Conservation (phyloP, 2,797 vertebrate species). For the Calcarius lapponicus region DNA sequence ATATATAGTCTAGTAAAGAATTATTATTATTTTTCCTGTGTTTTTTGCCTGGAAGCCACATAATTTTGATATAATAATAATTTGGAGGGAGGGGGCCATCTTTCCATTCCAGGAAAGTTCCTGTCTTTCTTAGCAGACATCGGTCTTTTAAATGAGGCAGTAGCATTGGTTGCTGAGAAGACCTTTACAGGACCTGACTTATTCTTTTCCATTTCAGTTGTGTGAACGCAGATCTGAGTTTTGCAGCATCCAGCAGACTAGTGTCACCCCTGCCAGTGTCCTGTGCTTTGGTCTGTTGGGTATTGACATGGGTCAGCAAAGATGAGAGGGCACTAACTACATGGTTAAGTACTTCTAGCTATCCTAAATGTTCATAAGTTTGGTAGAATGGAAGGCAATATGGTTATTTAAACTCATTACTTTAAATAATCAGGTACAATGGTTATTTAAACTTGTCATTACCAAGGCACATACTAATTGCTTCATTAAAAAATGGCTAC, state of each 20-base stretch:
- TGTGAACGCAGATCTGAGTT: background rate
- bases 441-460: background rate
- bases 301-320: slow-evolving; percentile 67
- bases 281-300: background rate
- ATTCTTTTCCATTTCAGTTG: slow-evolving; percentile 66
- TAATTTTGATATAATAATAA: background rate
- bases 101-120: background rate
- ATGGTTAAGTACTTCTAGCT: slow-evolving; percentile 82
- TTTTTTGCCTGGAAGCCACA: background rate
- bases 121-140: background rate
- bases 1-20: background rate
- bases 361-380: slow-evolving; percentile 80
- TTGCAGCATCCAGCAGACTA: background rate
- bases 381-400: slow-evolving; percentile 2
- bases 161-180: slow-evolving; percentile 70
- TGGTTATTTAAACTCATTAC: background rate
- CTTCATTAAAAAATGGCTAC: background rate
- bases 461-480: background rate
- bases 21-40: background rate
- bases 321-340: slow-evolving; percentile 81
- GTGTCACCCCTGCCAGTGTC: background rate
- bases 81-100: background rate
- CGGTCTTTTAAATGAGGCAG: background rate
- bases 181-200: slow-evolving; percentile 73
- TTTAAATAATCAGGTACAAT: background rate